Percentiles rank a stretch among this genome's conserved stretches.
phyloP scores from a whole-genome alignment of 2,888 invertebrate species.

The Tyria jacobaeae region DNA sequence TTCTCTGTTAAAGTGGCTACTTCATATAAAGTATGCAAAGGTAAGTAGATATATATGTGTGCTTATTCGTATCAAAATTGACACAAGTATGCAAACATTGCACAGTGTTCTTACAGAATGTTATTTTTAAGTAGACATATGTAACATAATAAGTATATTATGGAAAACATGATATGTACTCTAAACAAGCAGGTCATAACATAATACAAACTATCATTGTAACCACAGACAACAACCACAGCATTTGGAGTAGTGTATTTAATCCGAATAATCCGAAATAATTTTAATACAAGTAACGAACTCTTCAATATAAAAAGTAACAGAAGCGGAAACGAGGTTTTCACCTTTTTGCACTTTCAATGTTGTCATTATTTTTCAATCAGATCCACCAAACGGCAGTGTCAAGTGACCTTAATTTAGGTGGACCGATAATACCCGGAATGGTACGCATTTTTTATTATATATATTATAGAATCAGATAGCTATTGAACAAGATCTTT shows the following conservation, averaged over 20 bases:
- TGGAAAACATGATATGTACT: no score
- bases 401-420: conserved; percentile 14
- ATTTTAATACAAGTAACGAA: neutral
- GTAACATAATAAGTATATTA: no score
- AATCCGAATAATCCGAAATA: neutral
- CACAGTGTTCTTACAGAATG: no score
- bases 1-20: no score
- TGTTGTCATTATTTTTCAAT: conserved; percentile 13
- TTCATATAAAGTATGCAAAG: no score
- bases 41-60: no score
- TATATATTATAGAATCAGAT: no score
- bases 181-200: no score
- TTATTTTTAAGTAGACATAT: no score
- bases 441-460: conserved; percentile 9
- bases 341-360: conserved; percentile 10
- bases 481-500: conserved; percentile 6
- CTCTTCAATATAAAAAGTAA: neutral
- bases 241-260: neutral
- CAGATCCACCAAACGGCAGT: conserved; percentile 7
- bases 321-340: conserved; percentile 10
- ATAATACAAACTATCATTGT: neutral
- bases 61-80: no score
- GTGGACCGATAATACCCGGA: conserved; percentile 2
- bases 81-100: no score
- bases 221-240: neutral